phyloP scores from a whole-genome alignment of 1,140 invertebrate species.

The Ostrea denselamellosa region DNA sequence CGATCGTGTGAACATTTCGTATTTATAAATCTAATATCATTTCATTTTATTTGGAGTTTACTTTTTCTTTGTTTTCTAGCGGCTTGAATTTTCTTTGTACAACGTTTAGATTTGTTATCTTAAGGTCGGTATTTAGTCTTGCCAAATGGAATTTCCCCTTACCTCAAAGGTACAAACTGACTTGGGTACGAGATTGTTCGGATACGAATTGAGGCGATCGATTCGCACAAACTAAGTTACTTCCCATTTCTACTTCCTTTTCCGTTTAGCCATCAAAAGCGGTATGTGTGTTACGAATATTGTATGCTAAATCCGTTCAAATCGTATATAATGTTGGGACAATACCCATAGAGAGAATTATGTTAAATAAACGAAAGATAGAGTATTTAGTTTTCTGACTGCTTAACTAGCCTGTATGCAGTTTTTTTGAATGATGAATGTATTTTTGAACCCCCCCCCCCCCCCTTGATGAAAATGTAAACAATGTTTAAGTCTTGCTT shows the following conservation, averaged over 20 bases:
- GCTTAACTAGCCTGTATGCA: not conserved
- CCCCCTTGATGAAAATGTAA: not conserved
- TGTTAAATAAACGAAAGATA: not conserved
- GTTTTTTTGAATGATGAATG: not conserved
- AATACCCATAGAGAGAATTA: not conserved
- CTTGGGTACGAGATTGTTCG: too few relatives aligned
- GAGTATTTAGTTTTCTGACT: not conserved
- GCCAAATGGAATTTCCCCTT: too few relatives aligned
- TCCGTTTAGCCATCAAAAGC: not conserved
- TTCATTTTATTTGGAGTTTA: too few relatives aligned
- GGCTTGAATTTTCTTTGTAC: too few relatives aligned
- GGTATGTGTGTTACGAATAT: not conserved
- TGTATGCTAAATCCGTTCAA: not conserved
- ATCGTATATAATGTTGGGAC: not conserved
- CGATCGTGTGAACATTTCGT: too few relatives aligned
- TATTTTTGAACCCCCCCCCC: not conserved
- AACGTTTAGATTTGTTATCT: too few relatives aligned
- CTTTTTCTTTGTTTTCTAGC: too few relatives aligned
- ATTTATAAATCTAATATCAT: too few relatives aligned
- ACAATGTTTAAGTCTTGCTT: not conserved
- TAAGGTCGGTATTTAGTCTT: too few relatives aligned
- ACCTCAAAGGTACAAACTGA: too few relatives aligned
- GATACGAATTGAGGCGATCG: too few relatives aligned
- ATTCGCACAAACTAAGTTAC: not conserved
- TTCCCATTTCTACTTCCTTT: conserved; percentile 41